A percentile compares a stretch with the other conserved stretches of the same genome.
Evolutionary conservation across 2,113 vertebrate species (phyloP).

Genomic region (Chrysochloris asiatica): DNA sequence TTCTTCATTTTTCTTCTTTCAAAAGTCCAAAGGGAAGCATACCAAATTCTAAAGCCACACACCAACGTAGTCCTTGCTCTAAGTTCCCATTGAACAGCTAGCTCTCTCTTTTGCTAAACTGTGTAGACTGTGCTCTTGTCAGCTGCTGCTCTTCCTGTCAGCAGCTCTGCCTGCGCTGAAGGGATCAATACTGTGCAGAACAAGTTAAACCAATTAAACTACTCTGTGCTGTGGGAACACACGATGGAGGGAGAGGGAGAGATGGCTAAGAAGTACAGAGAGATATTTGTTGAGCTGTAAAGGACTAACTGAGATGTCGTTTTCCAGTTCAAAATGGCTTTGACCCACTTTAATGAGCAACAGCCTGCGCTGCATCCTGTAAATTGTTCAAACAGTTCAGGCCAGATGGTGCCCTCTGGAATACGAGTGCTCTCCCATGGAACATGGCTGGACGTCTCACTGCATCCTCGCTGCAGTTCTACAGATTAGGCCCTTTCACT

Average conservation of each 20-base stretch:
- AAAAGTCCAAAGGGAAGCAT: not conserved
- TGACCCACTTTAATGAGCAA: conserved; percentile 45
- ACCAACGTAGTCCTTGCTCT: fast-evolving
- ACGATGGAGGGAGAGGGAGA: not conserved
- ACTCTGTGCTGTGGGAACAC: fast-evolving
- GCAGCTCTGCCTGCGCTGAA: fast-evolving
- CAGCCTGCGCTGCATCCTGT: not conserved
- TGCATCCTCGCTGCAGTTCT: not conserved
- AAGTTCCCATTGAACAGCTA: not conserved
- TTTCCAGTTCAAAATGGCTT: conserved; percentile 3
- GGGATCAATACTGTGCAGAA: not conserved
- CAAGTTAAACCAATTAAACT: fast-evolving
- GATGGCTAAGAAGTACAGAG: not conserved
- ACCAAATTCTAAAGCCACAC: not conserved
- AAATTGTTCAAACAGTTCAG: not conserved
- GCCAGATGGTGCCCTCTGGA: conserved; percentile 47
- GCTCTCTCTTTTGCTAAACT: not conserved
- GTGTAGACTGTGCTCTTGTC: fast-evolving
- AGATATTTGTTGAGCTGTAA: not conserved
- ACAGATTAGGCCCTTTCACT: not conserved
- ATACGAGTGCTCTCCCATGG: not conserved
- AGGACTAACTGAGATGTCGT: not conserved
- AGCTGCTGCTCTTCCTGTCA: not conserved
- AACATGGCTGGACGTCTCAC: not conserved
- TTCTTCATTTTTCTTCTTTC: too few species aligned